phyloP scores from a whole-genome alignment of 2,113 vertebrate species.

The Pseudorhombus dupliciocellatus region DNA sequence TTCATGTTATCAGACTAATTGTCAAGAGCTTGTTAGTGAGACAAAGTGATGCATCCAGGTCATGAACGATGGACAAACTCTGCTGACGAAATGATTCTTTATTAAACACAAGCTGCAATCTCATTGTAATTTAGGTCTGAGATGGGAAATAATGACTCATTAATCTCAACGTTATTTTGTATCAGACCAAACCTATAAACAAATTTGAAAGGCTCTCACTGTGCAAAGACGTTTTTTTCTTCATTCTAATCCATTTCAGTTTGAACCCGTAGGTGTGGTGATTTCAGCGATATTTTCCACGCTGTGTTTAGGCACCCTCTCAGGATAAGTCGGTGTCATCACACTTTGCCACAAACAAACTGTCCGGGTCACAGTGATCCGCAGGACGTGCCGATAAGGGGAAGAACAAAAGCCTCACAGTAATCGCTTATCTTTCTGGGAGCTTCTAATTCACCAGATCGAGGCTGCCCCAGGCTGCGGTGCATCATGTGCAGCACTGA shows the following conservation, averaged over 20 bases:
- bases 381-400: constrained; percentile 10
- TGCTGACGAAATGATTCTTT: background rate
- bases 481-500: background rate
- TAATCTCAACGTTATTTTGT: background rate
- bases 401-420: background rate
- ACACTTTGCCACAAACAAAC: background rate
- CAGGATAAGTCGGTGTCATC: background rate
- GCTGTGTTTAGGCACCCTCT: background rate
- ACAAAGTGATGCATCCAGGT: background rate
- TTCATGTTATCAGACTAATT: constrained; percentile 7
- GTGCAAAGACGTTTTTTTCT: constrained; percentile 23
- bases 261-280: background rate
- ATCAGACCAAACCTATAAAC: constrained; percentile 3
- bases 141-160: background rate
- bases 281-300: background rate
- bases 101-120: background rate
- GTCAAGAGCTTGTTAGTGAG: background rate
- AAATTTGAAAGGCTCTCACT: constrained; percentile 28
- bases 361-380: background rate
- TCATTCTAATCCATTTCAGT: constrained; percentile 7
- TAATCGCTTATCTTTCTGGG: constrained; percentile 21
- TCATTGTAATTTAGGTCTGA: constrained; percentile 3
- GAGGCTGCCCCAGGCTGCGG: background rate
- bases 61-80: background rate
- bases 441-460: constrained; percentile 18